These are phyloP conservation scores for Corythoichthys haematopterus DNA, from an alignment of 2,113 vertebrate genomes.

Conservation along the genomic window DNA sequence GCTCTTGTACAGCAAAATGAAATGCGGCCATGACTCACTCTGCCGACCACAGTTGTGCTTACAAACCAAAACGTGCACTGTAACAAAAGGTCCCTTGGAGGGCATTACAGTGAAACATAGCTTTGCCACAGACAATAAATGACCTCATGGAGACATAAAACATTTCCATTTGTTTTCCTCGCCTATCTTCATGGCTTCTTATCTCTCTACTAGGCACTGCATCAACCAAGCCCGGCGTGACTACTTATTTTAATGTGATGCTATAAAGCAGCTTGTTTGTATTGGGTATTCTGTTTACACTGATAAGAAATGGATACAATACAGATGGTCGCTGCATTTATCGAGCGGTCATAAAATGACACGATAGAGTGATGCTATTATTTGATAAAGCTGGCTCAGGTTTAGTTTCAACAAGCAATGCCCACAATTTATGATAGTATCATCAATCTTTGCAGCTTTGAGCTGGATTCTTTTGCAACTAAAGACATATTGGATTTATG, in stretches of 20 bases:
- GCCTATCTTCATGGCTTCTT: not conserved
- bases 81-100: not conserved
- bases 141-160: not conserved
- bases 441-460: not conserved
- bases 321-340: not conserved
- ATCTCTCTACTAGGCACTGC: not conserved
- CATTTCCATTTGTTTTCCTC: not conserved
- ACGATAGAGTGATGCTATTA: conserved; percentile 2
- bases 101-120: not conserved
- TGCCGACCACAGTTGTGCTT: conserved; percentile 14
- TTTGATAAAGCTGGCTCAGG: conserved; percentile 1
- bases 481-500: not conserved
- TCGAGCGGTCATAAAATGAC: conserved; percentile 2
- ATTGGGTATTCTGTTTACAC: not conserved
- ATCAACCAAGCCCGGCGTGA: not conserved
- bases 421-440: not conserved
- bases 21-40: conserved; percentile 12
- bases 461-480: not conserved
- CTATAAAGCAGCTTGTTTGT: not conserved
- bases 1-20: not conserved
- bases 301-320: conserved; percentile 2
- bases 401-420: not conserved
- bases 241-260: not conserved
- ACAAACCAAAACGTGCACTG: conserved; percentile 2
- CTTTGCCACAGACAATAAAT: conserved; percentile 1